Conservation (phyloP, 2,113 vertebrate species). For the Eulemur macaco region DNA sequence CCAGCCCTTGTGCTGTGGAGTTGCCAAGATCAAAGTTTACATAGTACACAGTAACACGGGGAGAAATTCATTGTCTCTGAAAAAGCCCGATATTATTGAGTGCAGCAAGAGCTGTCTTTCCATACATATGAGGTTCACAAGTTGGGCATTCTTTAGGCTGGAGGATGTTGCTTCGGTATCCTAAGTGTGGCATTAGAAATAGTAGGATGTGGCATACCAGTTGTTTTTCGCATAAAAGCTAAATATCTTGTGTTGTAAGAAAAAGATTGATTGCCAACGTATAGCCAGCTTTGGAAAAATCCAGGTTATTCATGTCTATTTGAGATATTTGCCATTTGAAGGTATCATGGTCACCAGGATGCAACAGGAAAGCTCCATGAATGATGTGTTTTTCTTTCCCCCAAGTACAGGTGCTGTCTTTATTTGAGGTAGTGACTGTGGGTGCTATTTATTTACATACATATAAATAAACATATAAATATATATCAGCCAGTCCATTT, state of each 20-base stretch:
- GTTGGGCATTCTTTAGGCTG: background rate
- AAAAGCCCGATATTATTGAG: background rate
- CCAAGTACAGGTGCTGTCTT: background rate
- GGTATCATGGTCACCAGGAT: background rate
- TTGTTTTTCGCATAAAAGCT: background rate
- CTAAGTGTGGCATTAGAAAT: background rate
- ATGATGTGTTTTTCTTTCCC: conserved; percentile 54
- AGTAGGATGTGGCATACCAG: background rate
- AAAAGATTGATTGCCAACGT: background rate
- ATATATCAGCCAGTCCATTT: conserved; percentile 31
- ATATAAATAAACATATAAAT: conserved; percentile 62
- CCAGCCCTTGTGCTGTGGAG: background rate
- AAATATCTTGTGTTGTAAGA: background rate
- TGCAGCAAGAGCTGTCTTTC: background rate
- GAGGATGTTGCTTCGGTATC: background rate
- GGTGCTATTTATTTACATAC: conserved; percentile 53
- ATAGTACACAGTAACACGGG: no score
- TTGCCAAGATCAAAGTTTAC: background rate
- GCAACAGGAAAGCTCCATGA: conserved; percentile 4
- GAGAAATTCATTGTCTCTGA: background rate
- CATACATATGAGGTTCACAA: background rate
- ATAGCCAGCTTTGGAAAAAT: background rate
- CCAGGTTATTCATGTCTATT: background rate
- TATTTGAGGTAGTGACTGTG: conserved; percentile 47
- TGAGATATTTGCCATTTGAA: background rate